These are phyloP conservation scores for Myiozetetes cayanensis DNA, from an alignment of 2,113 vertebrate genomes.

Conservation along the genomic window DNA sequence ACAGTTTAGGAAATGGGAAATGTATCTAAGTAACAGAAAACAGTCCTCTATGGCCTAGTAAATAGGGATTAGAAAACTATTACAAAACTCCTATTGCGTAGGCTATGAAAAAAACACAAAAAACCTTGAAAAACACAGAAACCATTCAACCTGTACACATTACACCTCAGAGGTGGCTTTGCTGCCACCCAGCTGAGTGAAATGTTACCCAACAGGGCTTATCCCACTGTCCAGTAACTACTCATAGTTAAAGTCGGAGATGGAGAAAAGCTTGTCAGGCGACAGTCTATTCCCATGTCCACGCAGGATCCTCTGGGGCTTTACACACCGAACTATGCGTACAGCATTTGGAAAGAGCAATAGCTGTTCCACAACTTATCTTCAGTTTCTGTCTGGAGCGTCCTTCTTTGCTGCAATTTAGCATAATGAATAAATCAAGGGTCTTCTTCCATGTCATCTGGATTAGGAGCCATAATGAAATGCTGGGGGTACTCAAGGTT, in stretches of 20 bases:
- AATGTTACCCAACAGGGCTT: neutral
- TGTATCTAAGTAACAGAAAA: conserved; percentile 67
- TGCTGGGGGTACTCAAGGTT: conserved; percentile 90
- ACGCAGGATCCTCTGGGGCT: neutral
- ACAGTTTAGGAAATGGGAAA: conserved; percentile 24
- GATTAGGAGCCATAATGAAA: conserved; percentile 97
- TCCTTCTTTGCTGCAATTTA: neutral
- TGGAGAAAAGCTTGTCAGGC: neutral
- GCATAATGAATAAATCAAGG: conserved; percentile 74
- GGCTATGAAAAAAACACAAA: conserved; percentile 17
- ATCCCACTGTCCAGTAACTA: neutral
- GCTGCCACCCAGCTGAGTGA: neutral
- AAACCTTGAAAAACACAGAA: conserved; percentile 24
- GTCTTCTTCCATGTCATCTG: conserved; percentile 98
- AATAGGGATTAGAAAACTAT: conserved; percentile 66
- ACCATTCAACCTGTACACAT: conserved; percentile 40
- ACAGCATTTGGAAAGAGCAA: conserved; percentile 21
- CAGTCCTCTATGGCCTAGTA: conserved; percentile 58
- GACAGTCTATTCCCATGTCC: neutral
- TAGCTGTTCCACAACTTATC: neutral
- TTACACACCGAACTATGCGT: neutral
- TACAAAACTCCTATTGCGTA: conserved; percentile 69
- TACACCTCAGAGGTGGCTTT: neutral
- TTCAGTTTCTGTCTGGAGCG: conserved; percentile 25
- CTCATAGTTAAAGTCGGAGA: neutral